Evolutionary conservation across 2,888 invertebrate species (phyloP), one percentile per base, ranked within the genome.

Genomic region (Siphonodentalium dalli): DNA sequence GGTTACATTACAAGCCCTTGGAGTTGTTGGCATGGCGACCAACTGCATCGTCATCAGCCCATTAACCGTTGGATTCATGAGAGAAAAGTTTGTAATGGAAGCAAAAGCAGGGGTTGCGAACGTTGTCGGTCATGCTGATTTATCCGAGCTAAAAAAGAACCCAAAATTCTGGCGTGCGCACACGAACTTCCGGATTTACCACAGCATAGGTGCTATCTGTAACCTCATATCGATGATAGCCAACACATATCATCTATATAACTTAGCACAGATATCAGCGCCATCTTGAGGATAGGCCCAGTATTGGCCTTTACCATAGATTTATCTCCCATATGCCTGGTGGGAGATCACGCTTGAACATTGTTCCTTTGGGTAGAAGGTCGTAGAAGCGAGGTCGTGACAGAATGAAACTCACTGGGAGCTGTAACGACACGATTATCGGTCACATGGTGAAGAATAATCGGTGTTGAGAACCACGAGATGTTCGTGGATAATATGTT

Each of bases 71-170:
- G 39, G 38, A 18, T 54, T 59, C 49, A 65, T 65, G 65, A 38
- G 61, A 31, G 52, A 52, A 21, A 54, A 54, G 1, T 63, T 61
- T 45, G 28, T 44, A 9, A 54, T 58, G 49, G 65, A 65, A 46
- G 52, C 56, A 8, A 49, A 56, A 4, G 61, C 58, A 8, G 65
- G 65, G 7, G 53, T 61, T 2, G 49, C 52, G 42, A 55, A 61
- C 47, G 57, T 63, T 35, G 40, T 65, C 8, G 65, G 65, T 8
- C 53, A 63, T 40, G 58, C 59, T 15, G 55, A 63, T 42, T 45
- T 61, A 35, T 46, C 45, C 21, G 60, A 60, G 21, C 48, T 61
- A 50, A 58, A 61, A 35, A 50, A 51, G 44, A 54, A 63, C 53
- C 52, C 56, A 2, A 48, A 45, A 33, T 65, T 61, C 38, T 20